Evolutionary conservation across 2,888 invertebrate species (phyloP).

Genomic region (Orchesellides sinensis): DNA sequence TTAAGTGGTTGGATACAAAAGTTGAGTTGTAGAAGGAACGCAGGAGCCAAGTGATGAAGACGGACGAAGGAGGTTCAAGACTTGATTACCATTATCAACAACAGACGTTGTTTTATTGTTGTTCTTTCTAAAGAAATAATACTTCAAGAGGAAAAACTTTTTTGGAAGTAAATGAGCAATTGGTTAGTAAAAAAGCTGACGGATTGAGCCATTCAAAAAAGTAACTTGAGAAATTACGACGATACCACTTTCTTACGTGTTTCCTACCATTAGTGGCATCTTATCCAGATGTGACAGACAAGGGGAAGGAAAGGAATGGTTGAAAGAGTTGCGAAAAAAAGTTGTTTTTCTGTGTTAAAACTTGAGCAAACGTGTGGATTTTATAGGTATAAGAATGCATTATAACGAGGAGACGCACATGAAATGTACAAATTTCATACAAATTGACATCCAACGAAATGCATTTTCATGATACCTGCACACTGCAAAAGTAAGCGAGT

Average conservation of each 20-base stretch:
- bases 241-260: too few relatives aligned
- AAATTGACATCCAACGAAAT: slow-evolving; percentile 11
- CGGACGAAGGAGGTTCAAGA: slow-evolving; percentile 34
- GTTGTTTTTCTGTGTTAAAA: slow-evolving; percentile 1
- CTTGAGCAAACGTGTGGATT: not conserved
- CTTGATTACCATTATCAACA: slow-evolving; percentile 53
- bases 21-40: slow-evolving; percentile 13
- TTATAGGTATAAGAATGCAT: not conserved
- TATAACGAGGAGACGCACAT: too few relatives aligned
- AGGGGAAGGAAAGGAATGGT: slow-evolving; percentile 5
- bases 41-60: slow-evolving; percentile 19
- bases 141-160: slow-evolving; percentile 18
- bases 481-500: slow-evolving; percentile 14
- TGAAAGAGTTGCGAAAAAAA: slow-evolving; percentile 19
- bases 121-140: slow-evolving; percentile 45
- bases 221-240: too few relatives aligned
- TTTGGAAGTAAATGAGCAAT: not conserved
- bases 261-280: slow-evolving; percentile 21
- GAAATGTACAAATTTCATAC: slow-evolving; percentile 9
- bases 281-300: not conserved
- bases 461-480: slow-evolving; percentile 10
- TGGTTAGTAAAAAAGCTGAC: slow-evolving; percentile 14
- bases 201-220: slow-evolving; percentile 57
- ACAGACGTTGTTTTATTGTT: slow-evolving; percentile 40
- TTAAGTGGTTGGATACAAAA: slow-evolving; percentile 10